A percentile compares a stretch with the other conserved stretches of the same genome.
These are phyloP conservation scores for Chrysina gloriosa DNA, from an alignment of 2,888 invertebrate genomes.

Conservation along the genomic window DNA sequence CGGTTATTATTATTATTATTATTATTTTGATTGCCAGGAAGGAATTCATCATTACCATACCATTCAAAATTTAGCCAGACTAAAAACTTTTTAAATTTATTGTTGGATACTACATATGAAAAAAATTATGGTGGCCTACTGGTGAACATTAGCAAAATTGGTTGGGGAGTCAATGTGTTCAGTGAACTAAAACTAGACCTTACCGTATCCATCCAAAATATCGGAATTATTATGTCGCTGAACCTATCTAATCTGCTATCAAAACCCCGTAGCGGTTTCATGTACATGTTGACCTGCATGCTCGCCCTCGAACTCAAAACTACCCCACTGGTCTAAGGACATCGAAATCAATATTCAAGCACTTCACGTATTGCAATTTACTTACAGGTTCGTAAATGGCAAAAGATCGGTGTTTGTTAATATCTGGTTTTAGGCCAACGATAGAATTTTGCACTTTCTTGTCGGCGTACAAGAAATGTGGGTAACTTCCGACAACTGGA, in stretches of 20 bases:
- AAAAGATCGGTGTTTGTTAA: conserved; percentile 73
- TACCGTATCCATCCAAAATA: conserved; percentile 83
- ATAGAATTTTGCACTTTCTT: conserved; percentile 67
- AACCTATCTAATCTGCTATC: conserved; percentile 67
- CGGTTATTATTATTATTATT: no score
- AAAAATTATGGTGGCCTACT: no score
- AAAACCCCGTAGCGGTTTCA: conserved; percentile 71
- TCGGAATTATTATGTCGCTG: conserved; percentile 72
- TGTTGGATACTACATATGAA: no score
- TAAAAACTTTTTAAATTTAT: no score
- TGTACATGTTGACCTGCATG: conserved; percentile 74
- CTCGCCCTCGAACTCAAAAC: conserved; percentile 74
- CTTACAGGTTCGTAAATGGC: conserved; percentile 78
- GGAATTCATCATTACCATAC: no score
- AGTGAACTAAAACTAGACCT: conserved; percentile 51
- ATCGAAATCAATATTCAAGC: not conserved
- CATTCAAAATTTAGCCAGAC: no score
- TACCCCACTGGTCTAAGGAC: conserved; percentile 70
- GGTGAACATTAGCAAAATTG: no score
- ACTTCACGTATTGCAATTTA: conserved; percentile 12
- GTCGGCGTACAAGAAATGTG: conserved; percentile 77
- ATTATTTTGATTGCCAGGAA: no score
- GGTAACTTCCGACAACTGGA: conserved; percentile 79
- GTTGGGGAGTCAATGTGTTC: not conserved
- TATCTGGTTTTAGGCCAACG: conserved; percentile 74